Conservation (phyloP, 2,797 vertebrate genomes). For the Garrulus glandarius region DNA sequence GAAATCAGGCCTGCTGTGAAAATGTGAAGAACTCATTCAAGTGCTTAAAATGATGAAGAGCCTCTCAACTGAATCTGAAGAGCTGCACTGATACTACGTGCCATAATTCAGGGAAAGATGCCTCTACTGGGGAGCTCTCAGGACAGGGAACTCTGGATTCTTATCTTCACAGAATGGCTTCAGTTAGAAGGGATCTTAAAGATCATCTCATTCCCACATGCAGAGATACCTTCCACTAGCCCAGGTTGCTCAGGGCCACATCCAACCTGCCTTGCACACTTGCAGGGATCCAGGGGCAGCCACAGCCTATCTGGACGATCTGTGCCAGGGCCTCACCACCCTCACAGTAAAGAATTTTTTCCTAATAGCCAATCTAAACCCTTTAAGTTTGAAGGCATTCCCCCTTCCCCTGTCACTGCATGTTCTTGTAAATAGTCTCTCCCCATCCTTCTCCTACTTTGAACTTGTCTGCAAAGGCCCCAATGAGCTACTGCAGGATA, state of each 20-base stretch:
- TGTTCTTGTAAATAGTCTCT: not conserved
- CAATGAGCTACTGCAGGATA: not conserved
- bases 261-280: not conserved
- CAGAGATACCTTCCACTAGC: fast-evolving
- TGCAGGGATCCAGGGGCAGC: not conserved
- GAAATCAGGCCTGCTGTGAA: not conserved
- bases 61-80: not conserved
- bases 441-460: not conserved
- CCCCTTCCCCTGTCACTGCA: not conserved
- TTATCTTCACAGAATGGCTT: not conserved
- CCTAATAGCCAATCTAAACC: not conserved
- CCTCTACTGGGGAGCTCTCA: not conserved
- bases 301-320: not conserved
- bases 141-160: not conserved
- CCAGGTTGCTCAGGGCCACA: no score
- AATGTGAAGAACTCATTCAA: not conserved
- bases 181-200: not conserved
- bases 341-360: not conserved
- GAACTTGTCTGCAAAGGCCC: not conserved
- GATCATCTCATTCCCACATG: not conserved
- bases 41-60: not conserved
- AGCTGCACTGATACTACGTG: not conserved
- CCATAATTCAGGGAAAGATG: not conserved
- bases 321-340: not conserved
- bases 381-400: not conserved